Base-by-base conservation (phyloP, 2,113 vertebrate species). In the Athene cunicularia region DNA sequence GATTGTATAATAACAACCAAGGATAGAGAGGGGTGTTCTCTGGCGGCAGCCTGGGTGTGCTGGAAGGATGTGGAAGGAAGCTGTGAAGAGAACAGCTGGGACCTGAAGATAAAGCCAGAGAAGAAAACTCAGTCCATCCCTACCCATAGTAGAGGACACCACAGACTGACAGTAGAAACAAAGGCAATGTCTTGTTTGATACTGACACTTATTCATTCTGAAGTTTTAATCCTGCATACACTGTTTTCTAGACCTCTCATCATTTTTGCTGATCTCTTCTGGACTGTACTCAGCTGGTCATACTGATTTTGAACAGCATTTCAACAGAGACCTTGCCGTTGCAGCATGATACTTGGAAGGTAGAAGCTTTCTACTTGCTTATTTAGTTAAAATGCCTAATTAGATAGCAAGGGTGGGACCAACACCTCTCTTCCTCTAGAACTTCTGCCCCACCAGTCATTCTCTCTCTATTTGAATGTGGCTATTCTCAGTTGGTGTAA, bases 1-100 rank as follows among this genome's bases (percentile, higher is more conserved):
- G 24, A 81, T 27, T 60, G 59, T 21, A 35, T 30, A n/a, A 5
- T 4, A 23, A 59, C 32, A 87, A 20, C 15, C 0, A 0, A 12
- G 14, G 28, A 49, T 19, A 33, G 52, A 67, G 41, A 60, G 28
- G 47, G 21, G 8, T 43, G 4, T 27, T 85, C 30, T 62, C 30
- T 81, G 77, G 55, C 28, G 50, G 73, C 28, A 72, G 24, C 17
- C 63, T 55, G 70, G 39, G 23, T 43, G 6, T 43, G 50, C 62
- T 81, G 13, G 37, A 30, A 79, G 47, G 72, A 80, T 33, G 16
- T 15, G 17, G 5, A 86, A 19, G 21, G 43, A 80, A 77, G 39
- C 19, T 62, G 39, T 21, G 9, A 47, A 77, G 60, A 74, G 23
- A 73, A 35, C 14, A 58, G 33, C 64, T 81, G 70, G 33, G 60